Base-by-base conservation (phyloP, 2,113 vertebrate species). In the Vanacampus margaritifer region DNA sequence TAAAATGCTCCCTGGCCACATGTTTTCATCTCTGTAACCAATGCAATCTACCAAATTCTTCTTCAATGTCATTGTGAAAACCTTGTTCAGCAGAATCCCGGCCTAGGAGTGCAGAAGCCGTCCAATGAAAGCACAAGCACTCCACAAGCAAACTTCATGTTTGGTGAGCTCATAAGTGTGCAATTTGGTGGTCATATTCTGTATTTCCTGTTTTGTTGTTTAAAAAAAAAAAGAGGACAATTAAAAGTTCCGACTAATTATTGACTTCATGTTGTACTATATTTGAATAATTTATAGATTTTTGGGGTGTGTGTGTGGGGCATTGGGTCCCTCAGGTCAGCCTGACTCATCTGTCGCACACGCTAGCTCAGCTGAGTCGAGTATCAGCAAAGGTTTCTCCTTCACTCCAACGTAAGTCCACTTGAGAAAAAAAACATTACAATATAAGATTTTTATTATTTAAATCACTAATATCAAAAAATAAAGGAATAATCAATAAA, bases 371-470 rank as follows among this genome's bases (percentile, higher is more conserved):
- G 67, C 83, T 1, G 89, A 92, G 2, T 93, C 91, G 75, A 89
- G 75, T 64, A 88, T 17, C 91, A 84, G 43, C 73, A 96, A 95
- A 87, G 64, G 84, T 0, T 95, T 96, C 86, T 85, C 92, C 0
- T 95, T 95, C 69, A 39, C 92, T 1, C 45, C 90, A 14, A 90
- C 91, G 96, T 96, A 64, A 92, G 94, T 93, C 23, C 36, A 54
- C 37, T 57, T 2, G 0, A n/a, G 51, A 56, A 69, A 56, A 5
- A 45, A 51, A 28, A 26, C 6, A 56, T 28, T 56, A 3, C 6
- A 24, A 24, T 23, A 2, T 12, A n/a, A n/a, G 13, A 10, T 2
- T 10, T 6, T 53, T 24, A 39, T 24, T 53, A 53, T 23, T 53
- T n/a, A 3, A 10, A 23, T n/a, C 1, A 24, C 3, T 3, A 39